Evolutionary conservation across 23 tunicate genomes (phyloP), one percentile per base, ranked within the genome.

Genomic region (Trididemnum miniatum): DNA sequence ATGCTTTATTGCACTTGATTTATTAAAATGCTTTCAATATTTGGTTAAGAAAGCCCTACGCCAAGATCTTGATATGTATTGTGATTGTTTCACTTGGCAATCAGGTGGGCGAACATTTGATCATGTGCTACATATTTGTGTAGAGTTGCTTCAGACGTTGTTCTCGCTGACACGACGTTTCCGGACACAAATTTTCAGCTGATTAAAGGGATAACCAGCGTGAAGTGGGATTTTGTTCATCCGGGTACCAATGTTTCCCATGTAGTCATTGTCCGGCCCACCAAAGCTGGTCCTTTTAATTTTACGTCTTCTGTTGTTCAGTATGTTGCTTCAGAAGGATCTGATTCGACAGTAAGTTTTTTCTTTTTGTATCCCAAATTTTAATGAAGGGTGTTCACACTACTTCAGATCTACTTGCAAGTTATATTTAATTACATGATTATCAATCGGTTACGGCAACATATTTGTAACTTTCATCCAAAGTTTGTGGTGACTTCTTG

Each of bases 241-340:
- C 80, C 92, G 0, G 82, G 86, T 18, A 77, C 62, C 36, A 87
- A 87, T 74, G 97, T 92, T 31, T 51, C 89, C 2, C 93, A 88
- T 36, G 87, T 78, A 4, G 67, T 93, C 26, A 83, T 93, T 32
- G 93, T 93, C 32, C 79, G 59, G 33, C 98, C 98, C 1, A 40
- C 87, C 26, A 74, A 80, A 32, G 35, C 83, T 29, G 89, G 91
- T 1, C 85, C 81, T 32, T 88, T 83, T 32, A 93, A 93, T 54
- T 93, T 93, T 49, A 84, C 93, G 2, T 88, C 93, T 5, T 87
- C 98, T 29, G 98, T 93, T 30, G 98, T 93, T 35, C 98, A 93
- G 76, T 93, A 93, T 62, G 93, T 88, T 33, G 89, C 98, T 1
- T 26, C 86, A 26, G 89, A 88, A 36, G 89, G 89, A n/a, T 77